Conservation (phyloP, 2,113 vertebrate species). For the Actinemys pallida region DNA sequence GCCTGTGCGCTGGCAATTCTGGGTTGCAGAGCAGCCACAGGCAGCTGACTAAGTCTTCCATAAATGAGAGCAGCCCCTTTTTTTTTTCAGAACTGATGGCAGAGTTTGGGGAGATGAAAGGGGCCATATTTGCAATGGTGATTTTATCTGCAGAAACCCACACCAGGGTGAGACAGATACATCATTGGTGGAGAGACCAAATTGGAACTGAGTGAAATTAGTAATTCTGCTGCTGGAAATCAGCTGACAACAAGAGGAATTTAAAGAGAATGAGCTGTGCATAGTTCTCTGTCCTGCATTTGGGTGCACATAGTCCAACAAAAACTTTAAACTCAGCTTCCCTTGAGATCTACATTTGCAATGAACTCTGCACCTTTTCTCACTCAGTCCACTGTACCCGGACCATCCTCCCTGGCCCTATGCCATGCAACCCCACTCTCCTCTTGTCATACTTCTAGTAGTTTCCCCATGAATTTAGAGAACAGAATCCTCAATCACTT, state of each 20-base stretch:
- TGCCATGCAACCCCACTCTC: neutral
- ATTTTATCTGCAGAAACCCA: neutral
- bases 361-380: neutral
- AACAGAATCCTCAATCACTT: neutral
- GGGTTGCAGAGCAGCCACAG: neutral
- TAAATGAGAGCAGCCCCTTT: neutral
- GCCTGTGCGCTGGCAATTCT: neutral
- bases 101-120: neutral
- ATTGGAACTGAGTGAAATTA: neutral
- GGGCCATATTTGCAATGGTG: neutral
- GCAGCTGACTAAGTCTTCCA: neutral
- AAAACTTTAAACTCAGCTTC: neutral
- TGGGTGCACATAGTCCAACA: neutral
- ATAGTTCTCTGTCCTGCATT: neutral
- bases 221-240: neutral
- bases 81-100: neutral
- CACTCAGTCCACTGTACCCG: neutral
- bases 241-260: neutral
- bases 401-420: neutral
- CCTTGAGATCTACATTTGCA: rapidly evolving
- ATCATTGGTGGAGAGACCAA: neutral
- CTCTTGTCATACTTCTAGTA: neutral
- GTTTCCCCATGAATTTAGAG: neutral
- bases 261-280: neutral
- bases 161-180: rapidly evolving